Percentiles rank a stretch among this genome's conserved stretches.
Conservation (phyloP, 1,140 invertebrate genomes). For the Lanistes nyassanus region DNA sequence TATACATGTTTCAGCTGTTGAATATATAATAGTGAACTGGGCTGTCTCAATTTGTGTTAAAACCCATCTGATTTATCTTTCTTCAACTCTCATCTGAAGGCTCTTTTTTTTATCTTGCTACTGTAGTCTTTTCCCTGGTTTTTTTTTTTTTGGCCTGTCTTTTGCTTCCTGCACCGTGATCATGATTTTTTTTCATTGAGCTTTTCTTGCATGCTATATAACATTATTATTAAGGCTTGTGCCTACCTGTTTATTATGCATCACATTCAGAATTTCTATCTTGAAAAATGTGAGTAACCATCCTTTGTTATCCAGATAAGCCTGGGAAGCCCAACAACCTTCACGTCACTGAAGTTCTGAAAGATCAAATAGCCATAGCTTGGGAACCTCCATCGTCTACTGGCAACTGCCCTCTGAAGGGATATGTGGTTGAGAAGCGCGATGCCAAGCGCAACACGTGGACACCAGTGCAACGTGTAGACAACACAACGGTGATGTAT, state of each 20-base stretch:
- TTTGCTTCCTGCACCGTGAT: too few relatives aligned
- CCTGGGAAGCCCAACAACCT: slow-evolving; percentile 89
- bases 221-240: neutral
- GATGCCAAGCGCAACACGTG: slow-evolving; percentile 92
- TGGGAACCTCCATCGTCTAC: slow-evolving; percentile 86
- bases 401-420: slow-evolving; percentile 81
- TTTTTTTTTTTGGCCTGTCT: too few relatives aligned
- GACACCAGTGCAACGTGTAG: slow-evolving; percentile 75
- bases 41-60: too few relatives aligned
- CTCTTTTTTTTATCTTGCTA: too few relatives aligned
- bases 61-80: too few relatives aligned
- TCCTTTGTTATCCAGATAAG: slow-evolving; percentile 75
- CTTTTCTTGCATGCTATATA: neutral
- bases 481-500: slow-evolving; percentile 47
- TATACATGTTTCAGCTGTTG: too few relatives aligned
- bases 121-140: too few relatives aligned
- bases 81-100: too few relatives aligned
- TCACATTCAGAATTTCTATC: neutral
- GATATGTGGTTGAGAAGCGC: slow-evolving; percentile 92
- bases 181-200: too few relatives aligned
- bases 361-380: slow-evolving; percentile 67
- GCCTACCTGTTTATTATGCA: neutral
- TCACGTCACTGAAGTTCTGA: slow-evolving; percentile 52
- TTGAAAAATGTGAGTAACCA: slow-evolving; percentile 12
- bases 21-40: neutral